Percentiles rank a stretch among this genome's conserved stretches.
phyloP scores from a whole-genome alignment of 2,113 vertebrate genomes.

The Varanus komodoensis region DNA sequence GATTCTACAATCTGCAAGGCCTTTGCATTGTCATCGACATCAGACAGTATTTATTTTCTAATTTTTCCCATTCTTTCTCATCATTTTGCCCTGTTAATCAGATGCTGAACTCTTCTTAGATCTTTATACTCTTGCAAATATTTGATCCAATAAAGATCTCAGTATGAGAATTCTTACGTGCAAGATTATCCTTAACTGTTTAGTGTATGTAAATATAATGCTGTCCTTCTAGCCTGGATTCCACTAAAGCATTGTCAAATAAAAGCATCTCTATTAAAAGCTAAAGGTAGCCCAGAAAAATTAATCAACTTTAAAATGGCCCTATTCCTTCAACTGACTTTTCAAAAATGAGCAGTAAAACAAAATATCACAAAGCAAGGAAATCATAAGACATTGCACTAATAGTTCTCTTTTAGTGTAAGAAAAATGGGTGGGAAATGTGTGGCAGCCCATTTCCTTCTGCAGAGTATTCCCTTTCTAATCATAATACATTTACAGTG shows the following conservation, averaged over 20 bases:
- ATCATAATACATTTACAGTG: background rate
- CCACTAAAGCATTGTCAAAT: background rate
- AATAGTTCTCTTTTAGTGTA: background rate
- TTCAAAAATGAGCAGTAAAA: background rate
- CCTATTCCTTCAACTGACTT: background rate
- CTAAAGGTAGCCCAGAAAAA: background rate
- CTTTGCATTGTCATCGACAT: conserved; percentile 29
- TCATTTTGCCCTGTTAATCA: conserved; percentile 45
- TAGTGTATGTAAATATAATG: background rate
- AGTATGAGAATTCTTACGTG: conserved; percentile 16
- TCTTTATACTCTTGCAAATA: conserved; percentile 55
- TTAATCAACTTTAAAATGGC: background rate
- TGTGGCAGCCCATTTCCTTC: background rate
- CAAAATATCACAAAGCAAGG: background rate
- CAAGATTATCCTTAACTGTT: conserved; percentile 39
- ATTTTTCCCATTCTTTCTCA: conserved; percentile 49
- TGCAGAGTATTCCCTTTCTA: background rate
- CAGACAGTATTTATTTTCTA: conserved; percentile 53
- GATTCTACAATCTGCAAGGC: conserved; percentile 57
- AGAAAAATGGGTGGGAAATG: background rate
- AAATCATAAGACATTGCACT: background rate
- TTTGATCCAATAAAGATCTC: conserved; percentile 11
- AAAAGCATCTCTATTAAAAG: conserved; percentile 1
- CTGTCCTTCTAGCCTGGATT: background rate
- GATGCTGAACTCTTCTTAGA: conserved; percentile 43